Percentiles rank a stretch among this genome's conserved stretches.
These are phyloP conservation scores for Rhinella marina DNA, from an alignment of 2,797 vertebrate genomes.

Conservation along the genomic window DNA sequence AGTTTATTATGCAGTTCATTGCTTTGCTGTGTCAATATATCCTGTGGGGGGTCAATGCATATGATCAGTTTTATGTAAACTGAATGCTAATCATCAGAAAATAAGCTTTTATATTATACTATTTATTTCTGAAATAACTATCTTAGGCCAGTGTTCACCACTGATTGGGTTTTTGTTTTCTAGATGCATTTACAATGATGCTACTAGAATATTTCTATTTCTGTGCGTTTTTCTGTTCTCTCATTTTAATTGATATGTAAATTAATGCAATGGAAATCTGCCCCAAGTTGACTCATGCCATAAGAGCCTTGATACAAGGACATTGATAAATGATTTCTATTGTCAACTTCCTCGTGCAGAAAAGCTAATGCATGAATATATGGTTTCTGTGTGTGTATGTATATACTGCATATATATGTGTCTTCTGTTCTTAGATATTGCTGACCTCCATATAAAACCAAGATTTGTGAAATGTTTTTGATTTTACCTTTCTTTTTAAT, in stretches of 20 bases:
- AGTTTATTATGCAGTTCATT: neutral
- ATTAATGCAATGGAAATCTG: conserved; percentile 52
- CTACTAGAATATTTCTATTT: neutral
- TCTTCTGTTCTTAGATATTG: too few relatives aligned
- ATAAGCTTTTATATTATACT: neutral
- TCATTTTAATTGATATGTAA: conserved; percentile 40
- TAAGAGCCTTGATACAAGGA: conserved; percentile 11
- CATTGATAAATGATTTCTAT: conserved; percentile 50
- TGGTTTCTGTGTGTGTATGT: too few relatives aligned
- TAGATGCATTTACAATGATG: neutral
- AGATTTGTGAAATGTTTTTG: neutral
- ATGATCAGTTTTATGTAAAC: neutral
- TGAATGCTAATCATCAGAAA: too few relatives aligned
- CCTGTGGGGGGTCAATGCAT: neutral
- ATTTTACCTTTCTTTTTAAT: neutral
- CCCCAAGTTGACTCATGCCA: conserved; percentile 51
- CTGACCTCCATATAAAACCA: too few relatives aligned
- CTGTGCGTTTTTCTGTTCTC: neutral
- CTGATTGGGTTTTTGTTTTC: neutral
- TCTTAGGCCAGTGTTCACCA: neutral
- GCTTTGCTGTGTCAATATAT: neutral
- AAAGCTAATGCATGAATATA: too few relatives aligned
- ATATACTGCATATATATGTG: too few relatives aligned
- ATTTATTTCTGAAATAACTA: neutral
- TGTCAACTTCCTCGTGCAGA: conserved; percentile 17